Base-by-base conservation (phyloP, 2,113 vertebrate species). In the Isichthys henryi region DNA sequence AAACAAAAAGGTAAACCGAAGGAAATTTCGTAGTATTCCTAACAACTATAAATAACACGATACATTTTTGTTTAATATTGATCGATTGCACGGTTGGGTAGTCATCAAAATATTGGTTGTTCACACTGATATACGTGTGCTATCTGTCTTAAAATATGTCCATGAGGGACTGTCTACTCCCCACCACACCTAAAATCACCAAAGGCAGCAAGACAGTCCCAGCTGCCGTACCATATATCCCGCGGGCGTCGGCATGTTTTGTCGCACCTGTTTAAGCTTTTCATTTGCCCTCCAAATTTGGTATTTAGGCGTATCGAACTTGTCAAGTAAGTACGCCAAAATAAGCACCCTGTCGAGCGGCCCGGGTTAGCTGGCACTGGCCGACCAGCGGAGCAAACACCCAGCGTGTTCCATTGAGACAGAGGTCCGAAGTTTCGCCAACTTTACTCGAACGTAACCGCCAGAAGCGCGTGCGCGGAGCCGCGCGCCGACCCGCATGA, bases 211-310 rank as follows among this genome's bases (percentile, higher is more conserved):
- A 46, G 49, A 19, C 13, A 35, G 2, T 21, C 48, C 49, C 49
- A 87, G 49, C 27, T 31, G n/a, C 10, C 31, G n/a, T 19, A 86
- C 86, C 27, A 19, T 39, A 21, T 70, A 85, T 35, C 35, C 74
- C 49, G 49, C 35, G 31, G n/a, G 52, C 58, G 49, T 35, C 23
- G 46, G 48, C 74, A 49, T 35, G n/a, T 85, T 46, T 21, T 15
- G 86, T 5, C 27, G 74, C 89, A 88, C 89, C 89, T 88, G 89
- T 90, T 84, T 11, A n/a, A 70, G 46, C 66, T 21, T 66, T 53
- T 43, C 86, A 19, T 13, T 17, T 56, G 10, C 50, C 17, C 49
- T 85, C 82, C 45, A 85, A 85, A 85, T 85, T 85, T 48, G 53
- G 83, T 21, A 43, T 53, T n/a, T 4, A 17, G 46, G 83, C 39